phyloP scores from a whole-genome alignment of 2,888 invertebrate genomes.

The Noctua janthe region DNA sequence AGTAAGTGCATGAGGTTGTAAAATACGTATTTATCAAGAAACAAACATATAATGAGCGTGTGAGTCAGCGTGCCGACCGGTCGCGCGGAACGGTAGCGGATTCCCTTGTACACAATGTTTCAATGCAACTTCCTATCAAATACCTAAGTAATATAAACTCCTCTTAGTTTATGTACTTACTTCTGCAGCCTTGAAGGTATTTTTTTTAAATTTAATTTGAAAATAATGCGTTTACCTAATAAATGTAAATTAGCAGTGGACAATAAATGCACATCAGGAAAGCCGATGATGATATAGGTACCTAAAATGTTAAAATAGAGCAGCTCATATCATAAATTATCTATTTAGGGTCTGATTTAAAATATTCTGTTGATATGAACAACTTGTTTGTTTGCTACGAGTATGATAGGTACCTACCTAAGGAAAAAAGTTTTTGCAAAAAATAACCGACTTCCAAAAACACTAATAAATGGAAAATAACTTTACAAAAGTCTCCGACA shows the following conservation, averaged over 20 bases:
- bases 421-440: too few species aligned
- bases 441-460: too few species aligned
- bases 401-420: too few species aligned
- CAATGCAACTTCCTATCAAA: constrained; percentile 24
- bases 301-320: neutral
- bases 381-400: neutral
- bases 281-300: neutral
- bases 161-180: neutral
- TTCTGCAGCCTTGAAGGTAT: neutral
- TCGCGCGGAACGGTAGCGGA: constrained; percentile 45
- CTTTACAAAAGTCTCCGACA: too few species aligned
- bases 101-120: constrained; percentile 36
- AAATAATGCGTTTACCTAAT: too few species aligned
- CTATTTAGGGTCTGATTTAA: neutral
- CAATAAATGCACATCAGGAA: neutral
- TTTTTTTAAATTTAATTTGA: too few species aligned
- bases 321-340: neutral
- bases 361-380: neutral
- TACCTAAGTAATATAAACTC: neutral
- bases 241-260: neutral
- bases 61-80: constrained; percentile 38
- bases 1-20: neutral
- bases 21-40: constrained; percentile 27
- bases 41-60: constrained; percentile 12
- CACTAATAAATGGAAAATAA: too few species aligned